Percentiles rank a stretch among this genome's conserved stretches.
These are phyloP conservation scores for Nemotelus nigrinus DNA, from an alignment of 2,888 invertebrate species.

Conservation along the genomic window DNA sequence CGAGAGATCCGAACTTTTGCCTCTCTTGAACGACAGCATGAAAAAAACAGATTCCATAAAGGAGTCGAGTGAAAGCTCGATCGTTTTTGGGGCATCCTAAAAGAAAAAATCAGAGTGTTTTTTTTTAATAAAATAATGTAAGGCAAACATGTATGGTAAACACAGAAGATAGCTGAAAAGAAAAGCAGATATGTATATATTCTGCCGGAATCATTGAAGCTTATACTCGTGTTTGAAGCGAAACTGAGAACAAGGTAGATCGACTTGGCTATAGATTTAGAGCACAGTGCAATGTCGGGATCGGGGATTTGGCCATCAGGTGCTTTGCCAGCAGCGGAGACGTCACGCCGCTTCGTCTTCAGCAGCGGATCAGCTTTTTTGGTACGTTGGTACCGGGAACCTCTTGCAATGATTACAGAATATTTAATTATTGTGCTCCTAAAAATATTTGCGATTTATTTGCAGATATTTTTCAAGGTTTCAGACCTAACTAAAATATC, in stretches of 20 bases:
- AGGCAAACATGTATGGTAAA: neutral
- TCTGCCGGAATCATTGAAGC: no score
- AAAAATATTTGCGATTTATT: neutral
- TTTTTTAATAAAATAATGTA: neutral
- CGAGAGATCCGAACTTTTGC: conserved; percentile 84
- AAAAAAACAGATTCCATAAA: conserved; percentile 87
- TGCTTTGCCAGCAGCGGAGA: no score
- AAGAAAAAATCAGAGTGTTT: neutral
- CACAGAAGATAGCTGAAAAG: neutral
- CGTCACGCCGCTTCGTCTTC: no score
- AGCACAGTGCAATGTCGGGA: no score
- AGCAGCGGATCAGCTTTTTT: no score
- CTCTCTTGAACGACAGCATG: conserved; percentile 85
- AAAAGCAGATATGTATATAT: conserved; percentile 40
- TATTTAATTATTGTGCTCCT: neutral
- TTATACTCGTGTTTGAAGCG: no score
- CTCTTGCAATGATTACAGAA: neutral
- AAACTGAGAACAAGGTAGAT: no score
- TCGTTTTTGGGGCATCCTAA: conserved; percentile 81
- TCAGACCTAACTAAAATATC: no score
- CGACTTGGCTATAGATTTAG: no score
- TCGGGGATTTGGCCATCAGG: no score
- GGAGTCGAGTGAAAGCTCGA: conserved; percentile 79
- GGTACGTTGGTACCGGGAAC: no score
- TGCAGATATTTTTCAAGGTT: neutral